Evolutionary conservation across 2,113 vertebrate species (phyloP).

Genomic region (Etia nguti): DNA sequence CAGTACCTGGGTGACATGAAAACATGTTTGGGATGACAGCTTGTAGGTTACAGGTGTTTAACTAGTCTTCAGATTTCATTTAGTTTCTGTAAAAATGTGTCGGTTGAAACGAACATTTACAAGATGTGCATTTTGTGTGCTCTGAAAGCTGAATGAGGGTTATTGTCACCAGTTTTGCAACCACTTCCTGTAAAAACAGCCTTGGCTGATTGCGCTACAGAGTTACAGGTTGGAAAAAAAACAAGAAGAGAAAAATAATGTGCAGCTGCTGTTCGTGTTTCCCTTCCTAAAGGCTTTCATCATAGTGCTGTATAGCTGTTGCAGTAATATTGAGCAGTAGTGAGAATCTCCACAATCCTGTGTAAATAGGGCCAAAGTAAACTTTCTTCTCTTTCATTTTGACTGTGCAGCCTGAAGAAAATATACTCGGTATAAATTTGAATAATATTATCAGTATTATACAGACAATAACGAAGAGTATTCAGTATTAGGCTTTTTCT

Average conservation of each 20-base stretch:
- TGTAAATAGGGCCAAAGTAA: neutral
- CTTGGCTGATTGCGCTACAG: slow-evolving; percentile 11
- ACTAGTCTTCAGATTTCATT: neutral
- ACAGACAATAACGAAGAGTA: neutral
- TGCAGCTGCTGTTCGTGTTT: slow-evolving; percentile 31
- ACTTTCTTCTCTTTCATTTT: neutral
- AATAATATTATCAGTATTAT: neutral
- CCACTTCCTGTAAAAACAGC: slow-evolving; percentile 60
- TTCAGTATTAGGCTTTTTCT: neutral
- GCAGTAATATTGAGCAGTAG: neutral
- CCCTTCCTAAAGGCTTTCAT: slow-evolving; percentile 4
- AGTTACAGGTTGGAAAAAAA: neutral
- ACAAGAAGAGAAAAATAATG: neutral
- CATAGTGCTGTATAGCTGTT: neutral
- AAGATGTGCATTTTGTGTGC: neutral
- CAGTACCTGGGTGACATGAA: neutral
- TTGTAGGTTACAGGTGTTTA: neutral
- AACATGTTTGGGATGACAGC: neutral
- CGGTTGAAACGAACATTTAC: neutral
- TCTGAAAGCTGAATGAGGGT: slow-evolving; percentile 56
- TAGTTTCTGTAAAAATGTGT: neutral
- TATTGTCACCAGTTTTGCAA: slow-evolving; percentile 30
- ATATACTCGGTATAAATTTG: neutral
- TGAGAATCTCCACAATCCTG: neutral
- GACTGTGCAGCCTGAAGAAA: neutral